A percentile compares a stretch with the other conserved stretches of the same genome.
Evolutionary conservation across 2,888 invertebrate genomes (phyloP).

Genomic region (Mesorhabditis sp.): DNA sequence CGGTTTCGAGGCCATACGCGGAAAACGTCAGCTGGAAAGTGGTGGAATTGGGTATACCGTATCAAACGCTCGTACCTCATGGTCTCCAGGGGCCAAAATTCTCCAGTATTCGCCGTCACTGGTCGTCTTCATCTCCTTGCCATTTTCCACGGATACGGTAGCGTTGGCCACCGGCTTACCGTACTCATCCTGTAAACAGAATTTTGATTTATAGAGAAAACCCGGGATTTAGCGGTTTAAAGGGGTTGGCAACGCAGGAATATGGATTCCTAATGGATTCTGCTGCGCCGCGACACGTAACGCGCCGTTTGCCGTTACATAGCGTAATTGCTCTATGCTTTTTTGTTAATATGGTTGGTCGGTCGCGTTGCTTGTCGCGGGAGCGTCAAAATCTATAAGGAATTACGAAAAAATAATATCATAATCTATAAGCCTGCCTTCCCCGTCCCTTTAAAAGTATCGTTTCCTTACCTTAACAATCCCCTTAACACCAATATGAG

Average conservation of each 20-base stretch:
- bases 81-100: slow-evolving; percentile 72
- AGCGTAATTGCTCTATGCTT: too few relatives aligned
- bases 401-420: too few relatives aligned
- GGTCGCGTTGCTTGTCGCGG: too few relatives aligned
- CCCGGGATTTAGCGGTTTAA: not conserved
- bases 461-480: slow-evolving; percentile 27
- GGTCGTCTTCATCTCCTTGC: slow-evolving; percentile 76
- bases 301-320: too few relatives aligned
- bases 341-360: too few relatives aligned
- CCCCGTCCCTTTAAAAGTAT: slow-evolving; percentile 15
- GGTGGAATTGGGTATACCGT: not conserved
- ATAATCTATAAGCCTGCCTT: too few relatives aligned
- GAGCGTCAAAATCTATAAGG: too few relatives aligned
- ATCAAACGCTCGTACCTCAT: slow-evolving; percentile 20
- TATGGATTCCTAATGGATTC: too few relatives aligned
- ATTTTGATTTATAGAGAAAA: not conserved
- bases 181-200: slow-evolving; percentile 13
- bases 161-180: slow-evolving; percentile 68
- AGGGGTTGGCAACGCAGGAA: too few relatives aligned
- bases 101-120: slow-evolving; percentile 89
- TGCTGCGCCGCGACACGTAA: too few relatives aligned
- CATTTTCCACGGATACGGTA: slow-evolving; percentile 65
- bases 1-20: slow-evolving; percentile 34
- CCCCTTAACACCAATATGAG: slow-evolving; percentile 59
- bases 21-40: slow-evolving; percentile 35